Conservation (phyloP, 2,113 vertebrate species). For the Elachura formosa region DNA sequence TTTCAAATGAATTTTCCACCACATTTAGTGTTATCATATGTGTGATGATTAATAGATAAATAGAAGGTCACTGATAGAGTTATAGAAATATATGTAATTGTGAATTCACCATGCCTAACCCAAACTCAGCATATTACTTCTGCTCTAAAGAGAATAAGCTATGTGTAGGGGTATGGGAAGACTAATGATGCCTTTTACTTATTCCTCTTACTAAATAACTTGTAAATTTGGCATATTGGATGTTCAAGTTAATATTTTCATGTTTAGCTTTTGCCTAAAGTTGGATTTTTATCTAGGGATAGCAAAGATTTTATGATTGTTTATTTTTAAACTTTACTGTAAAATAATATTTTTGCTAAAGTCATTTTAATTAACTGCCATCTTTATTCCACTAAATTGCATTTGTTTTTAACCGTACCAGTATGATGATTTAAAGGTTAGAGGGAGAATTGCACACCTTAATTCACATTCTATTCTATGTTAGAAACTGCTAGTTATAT, state of each 20-base stretch:
- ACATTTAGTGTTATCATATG: accelerated
- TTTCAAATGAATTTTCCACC: not conserved
- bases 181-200: not conserved
- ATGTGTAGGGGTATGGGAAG: not conserved
- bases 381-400: not conserved
- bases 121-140: not conserved
- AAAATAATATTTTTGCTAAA: not conserved
- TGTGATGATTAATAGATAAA: not conserved
- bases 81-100: not conserved
- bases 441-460: not conserved
- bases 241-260: not conserved
- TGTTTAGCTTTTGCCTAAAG: not conserved
- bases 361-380: not conserved
- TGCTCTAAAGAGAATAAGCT: not conserved
- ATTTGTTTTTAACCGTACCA: not conserved
- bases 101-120: not conserved
- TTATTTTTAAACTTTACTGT: not conserved
- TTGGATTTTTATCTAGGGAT: not conserved
- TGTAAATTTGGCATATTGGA: not conserved
- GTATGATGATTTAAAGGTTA: not conserved
- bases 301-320: not conserved
- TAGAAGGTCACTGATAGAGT: not conserved
- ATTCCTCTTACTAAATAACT: not conserved
- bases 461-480: not conserved
- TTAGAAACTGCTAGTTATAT: not conserved